Percentiles rank a stretch among this genome's conserved stretches.
These are phyloP conservation scores for Tribolium castaneum DNA, from an alignment of 1,140 invertebrate species.

Conservation along the genomic window DNA sequence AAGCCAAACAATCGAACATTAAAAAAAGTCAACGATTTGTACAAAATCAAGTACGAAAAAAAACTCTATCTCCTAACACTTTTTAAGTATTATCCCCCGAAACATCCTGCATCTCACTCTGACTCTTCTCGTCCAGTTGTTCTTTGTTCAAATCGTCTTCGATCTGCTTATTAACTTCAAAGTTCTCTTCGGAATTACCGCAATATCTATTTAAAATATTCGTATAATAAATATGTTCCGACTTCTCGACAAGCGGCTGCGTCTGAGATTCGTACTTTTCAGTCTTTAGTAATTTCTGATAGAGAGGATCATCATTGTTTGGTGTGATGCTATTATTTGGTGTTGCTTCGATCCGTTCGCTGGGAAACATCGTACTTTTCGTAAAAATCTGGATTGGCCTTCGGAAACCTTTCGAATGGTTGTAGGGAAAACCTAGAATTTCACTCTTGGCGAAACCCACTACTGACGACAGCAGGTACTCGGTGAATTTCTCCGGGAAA, in stretches of 20 bases:
- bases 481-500: conserved; percentile 89
- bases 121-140: not conserved
- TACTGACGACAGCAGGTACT: conserved; percentile 89
- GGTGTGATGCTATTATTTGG: conserved; percentile 52
- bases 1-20: conserved; percentile 41
- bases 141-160: conserved; percentile 42
- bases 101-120: not conserved
- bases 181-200: conserved; percentile 47
- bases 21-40: conserved; percentile 40
- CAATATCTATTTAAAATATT: conserved; percentile 51
- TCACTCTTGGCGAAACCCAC: conserved; percentile 93
- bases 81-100: conserved; percentile 46
- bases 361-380: conserved; percentile 74
- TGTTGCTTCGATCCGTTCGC: conserved; percentile 60
- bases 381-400: conserved; percentile 88
- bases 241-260: conserved; percentile 23
- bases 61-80: not conserved
- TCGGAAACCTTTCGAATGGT: conserved; percentile 90
- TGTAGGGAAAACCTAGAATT: conserved; percentile 83
- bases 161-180: conserved; percentile 42
- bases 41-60: conserved; percentile 43
- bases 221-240: conserved; percentile 53
- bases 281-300: conserved; percentile 43
- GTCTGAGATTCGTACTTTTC: conserved; percentile 52
- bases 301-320: conserved; percentile 42